Evolutionary conservation across 2,113 vertebrate species (phyloP).

Genomic region (Diglossa brunneiventris): DNA sequence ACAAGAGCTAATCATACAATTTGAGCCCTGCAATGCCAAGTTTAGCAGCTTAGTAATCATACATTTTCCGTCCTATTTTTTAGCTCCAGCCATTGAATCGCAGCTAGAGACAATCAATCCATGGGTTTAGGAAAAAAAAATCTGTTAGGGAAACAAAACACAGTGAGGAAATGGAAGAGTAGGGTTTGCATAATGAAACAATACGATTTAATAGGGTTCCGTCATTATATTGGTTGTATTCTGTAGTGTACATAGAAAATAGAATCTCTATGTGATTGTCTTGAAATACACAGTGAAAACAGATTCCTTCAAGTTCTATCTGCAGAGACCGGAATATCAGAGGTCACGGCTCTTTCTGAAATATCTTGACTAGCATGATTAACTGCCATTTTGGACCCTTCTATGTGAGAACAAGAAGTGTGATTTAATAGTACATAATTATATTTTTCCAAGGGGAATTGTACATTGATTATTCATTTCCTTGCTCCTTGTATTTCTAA

Average conservation of each 20-base stretch:
- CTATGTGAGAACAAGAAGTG: background rate
- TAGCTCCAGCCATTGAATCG: background rate
- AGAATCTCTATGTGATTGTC: background rate
- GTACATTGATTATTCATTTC: background rate
- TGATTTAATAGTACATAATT: background rate
- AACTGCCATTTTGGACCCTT: background rate
- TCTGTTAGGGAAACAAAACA: background rate
- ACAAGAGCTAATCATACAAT: constrained; percentile 10
- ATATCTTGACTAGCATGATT: background rate
- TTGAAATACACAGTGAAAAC: background rate
- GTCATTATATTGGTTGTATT: background rate
- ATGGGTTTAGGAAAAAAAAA: constrained; percentile 1
- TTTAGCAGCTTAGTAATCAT: background rate
- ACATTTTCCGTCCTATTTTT: background rate
- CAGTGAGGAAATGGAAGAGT: background rate
- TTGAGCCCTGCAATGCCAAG: background rate
- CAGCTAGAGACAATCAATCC: background rate
- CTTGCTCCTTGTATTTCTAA: background rate
- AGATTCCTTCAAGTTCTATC: background rate
- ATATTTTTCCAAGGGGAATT: background rate
- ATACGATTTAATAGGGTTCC: background rate
- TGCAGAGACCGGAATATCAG: background rate
- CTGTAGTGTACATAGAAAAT: background rate
- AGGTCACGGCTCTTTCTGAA: background rate
- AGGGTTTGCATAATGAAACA: background rate